Percentiles rank a stretch among this genome's conserved stretches.
phyloP scores from a whole-genome alignment of 1,140 invertebrate species.

The Ctenoplectra terminalis region DNA sequence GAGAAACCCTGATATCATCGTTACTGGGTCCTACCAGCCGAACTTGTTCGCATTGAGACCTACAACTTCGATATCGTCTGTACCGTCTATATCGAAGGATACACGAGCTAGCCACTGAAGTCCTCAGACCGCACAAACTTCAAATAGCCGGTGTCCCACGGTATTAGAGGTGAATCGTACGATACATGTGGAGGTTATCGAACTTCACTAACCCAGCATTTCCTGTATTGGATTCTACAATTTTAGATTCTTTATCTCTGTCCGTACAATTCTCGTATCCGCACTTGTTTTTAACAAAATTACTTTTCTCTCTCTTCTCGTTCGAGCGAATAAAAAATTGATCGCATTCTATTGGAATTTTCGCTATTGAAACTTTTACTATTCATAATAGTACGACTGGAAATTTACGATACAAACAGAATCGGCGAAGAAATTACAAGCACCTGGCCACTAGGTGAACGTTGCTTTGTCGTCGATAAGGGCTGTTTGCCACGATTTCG shows the following conservation, averaged over 20 bases:
- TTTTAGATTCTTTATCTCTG: too few relatives aligned
- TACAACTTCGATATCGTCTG: not conserved
- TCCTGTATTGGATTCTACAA: not conserved
- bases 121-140: not conserved
- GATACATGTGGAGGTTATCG: not conserved
- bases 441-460: not conserved
- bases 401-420: too few relatives aligned
- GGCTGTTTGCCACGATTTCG: slow-evolving; percentile 25
- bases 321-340: too few relatives aligned
- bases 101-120: not conserved
- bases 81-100: not conserved
- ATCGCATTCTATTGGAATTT: too few relatives aligned
- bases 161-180: not conserved
- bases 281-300: too few relatives aligned
- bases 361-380: too few relatives aligned
- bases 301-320: too few relatives aligned
- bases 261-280: too few relatives aligned
- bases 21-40: not conserved
- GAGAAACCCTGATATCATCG: not conserved
- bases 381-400: too few relatives aligned
- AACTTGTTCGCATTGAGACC: not conserved
- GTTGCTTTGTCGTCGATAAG: slow-evolving; percentile 26
- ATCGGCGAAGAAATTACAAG: not conserved
- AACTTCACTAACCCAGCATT: not conserved
- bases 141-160: not conserved